Evolutionary conservation across 1,140 invertebrate species (phyloP).

Genomic region (Colletes gigas): DNA sequence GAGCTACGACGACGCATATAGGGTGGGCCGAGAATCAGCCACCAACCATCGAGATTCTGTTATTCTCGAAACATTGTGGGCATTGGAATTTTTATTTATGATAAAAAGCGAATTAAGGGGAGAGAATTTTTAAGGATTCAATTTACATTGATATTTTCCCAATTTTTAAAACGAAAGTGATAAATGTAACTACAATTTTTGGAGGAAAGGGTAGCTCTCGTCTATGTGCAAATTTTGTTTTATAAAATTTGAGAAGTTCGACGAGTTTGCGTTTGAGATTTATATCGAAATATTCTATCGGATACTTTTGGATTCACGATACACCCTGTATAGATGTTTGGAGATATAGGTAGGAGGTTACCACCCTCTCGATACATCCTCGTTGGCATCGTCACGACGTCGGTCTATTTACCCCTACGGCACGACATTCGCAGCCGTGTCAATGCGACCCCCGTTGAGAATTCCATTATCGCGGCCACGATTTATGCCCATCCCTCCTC

Average conservation of each 20-base stretch:
- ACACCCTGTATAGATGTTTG: conserved; percentile 11
- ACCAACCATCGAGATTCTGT: background rate
- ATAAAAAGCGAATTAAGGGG: too few species aligned
- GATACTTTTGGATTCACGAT: conserved; percentile 4
- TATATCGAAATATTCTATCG: too few species aligned
- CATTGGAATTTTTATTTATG: background rate
- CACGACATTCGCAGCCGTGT: conserved; percentile 72
- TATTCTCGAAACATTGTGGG: too few species aligned
- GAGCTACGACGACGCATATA: conserved; percentile 31
- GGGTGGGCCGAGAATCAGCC: background rate
- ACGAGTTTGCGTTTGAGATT: too few species aligned
- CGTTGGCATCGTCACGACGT: conserved; percentile 55
- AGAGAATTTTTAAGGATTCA: too few species aligned
- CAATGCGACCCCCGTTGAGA: conserved; percentile 77
- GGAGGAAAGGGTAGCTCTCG: too few species aligned
- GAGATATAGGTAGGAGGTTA: conserved; percentile 32
- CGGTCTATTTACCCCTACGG: conserved; percentile 66
- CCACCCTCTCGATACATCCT: conserved; percentile 43
- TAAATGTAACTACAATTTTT: too few species aligned
- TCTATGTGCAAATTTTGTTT: too few species aligned
- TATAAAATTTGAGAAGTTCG: too few species aligned
- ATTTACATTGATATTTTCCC: too few species aligned
- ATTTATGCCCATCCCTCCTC: conserved; percentile 66
- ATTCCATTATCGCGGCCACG: conserved; percentile 78
- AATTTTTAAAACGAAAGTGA: too few species aligned